Conservation (phyloP, 2,113 vertebrate species). For the Corythornis vintsioides region DNA sequence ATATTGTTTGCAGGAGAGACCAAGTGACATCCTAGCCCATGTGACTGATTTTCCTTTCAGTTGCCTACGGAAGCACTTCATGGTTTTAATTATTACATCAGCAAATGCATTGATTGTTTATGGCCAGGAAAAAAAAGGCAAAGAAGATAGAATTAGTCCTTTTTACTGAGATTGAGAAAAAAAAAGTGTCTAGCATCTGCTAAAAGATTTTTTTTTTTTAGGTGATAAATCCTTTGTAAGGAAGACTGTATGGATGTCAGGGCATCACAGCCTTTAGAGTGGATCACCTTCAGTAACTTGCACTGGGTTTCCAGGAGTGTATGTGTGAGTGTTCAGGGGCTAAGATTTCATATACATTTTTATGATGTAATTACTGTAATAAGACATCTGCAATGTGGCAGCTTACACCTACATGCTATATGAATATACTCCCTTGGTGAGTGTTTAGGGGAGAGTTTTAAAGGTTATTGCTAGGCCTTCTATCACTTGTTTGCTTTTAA, state of each 20-base stretch:
- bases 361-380: background rate
- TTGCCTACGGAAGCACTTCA: background rate
- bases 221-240: background rate
- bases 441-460: background rate
- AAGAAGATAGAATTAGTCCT: background rate
- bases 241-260: background rate
- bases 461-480: background rate
- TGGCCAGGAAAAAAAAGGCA: background rate
- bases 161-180: background rate
- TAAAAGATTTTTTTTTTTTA: background rate
- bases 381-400: background rate
- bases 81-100: background rate
- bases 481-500: background rate
- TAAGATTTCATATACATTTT: background rate
- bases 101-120: background rate
- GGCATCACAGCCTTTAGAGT: background rate
- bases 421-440: background rate
- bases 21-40: background rate
- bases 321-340: background rate
- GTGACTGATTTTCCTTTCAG: background rate
- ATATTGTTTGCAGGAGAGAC: background rate
- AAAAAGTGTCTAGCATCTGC: background rate
- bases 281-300: background rate
- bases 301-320: background rate
- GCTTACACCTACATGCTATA: background rate